phyloP scores from a whole-genome alignment of 2,888 invertebrate genomes.

The Listrodromus nycthemerus region DNA sequence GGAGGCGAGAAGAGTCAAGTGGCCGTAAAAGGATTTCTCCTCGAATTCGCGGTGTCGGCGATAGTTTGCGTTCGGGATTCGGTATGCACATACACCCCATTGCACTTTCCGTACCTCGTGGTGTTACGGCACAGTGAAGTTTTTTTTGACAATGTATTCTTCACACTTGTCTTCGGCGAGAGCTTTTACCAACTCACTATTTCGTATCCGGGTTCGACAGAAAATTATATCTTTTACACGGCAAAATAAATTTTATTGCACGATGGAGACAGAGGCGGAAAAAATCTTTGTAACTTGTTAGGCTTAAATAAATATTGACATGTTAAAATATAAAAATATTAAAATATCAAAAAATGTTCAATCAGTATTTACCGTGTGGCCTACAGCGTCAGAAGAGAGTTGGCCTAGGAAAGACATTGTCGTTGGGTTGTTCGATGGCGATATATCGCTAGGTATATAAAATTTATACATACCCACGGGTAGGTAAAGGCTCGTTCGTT shows the following conservation, averaged over 20 bases:
- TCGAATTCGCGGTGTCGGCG: slow-evolving; percentile 32
- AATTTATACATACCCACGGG: not conserved
- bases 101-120: not conserved
- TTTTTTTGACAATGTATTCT: slow-evolving; percentile 2
- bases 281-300: no score
- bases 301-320: no score
- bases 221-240: not conserved
- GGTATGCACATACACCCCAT: not conserved
- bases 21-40: slow-evolving; percentile 67
- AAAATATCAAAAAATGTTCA: not conserved
- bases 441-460: not conserved
- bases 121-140: not conserved
- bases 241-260: not conserved
- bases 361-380: not conserved
- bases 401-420: not conserved
- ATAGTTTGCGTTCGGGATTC: slow-evolving; percentile 8
- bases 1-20: slow-evolving; percentile 63
- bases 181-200: not conserved
- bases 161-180: not conserved
- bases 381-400: no score
- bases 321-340: no score
- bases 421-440: slow-evolving; percentile 31
- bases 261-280: no score
- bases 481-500: not conserved
- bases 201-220: not conserved